phyloP scores from a whole-genome alignment of 1,140 invertebrate species.

The Hypothenemus hampei region DNA sequence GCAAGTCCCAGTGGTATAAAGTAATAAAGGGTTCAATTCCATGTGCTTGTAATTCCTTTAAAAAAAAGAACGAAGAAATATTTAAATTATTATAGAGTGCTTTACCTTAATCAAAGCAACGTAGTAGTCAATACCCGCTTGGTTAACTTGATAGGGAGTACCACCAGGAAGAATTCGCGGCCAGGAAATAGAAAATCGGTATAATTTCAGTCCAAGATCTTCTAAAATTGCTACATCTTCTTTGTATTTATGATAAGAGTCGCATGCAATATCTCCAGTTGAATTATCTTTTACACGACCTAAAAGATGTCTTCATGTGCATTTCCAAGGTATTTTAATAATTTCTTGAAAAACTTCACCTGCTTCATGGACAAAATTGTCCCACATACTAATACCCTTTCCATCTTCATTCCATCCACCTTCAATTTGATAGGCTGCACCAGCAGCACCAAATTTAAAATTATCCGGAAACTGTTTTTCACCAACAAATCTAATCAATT shows the following conservation, averaged over 20 bases:
- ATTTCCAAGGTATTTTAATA: not conserved
- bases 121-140: constrained; percentile 50
- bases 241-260: constrained; percentile 56
- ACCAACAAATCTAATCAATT: too few species aligned
- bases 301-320: not conserved
- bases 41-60: constrained; percentile 45
- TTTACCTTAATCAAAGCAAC: constrained; percentile 46
- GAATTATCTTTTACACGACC: not conserved
- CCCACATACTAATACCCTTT: not conserved
- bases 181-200: constrained; percentile 61
- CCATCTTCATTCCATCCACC: constrained; percentile 21
- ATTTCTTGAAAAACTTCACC: not conserved
- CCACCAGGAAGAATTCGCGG: constrained; percentile 41
- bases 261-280: constrained; percentile 52
- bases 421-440: constrained; percentile 8
- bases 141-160: constrained; percentile 14
- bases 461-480: constrained; percentile 48
- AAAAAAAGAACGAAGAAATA: not conserved
- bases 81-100: not conserved
- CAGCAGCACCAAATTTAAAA: constrained; percentile 43
- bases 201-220: constrained; percentile 48
- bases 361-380: constrained; percentile 1
- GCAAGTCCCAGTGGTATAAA: constrained; percentile 46
- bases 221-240: constrained; percentile 52
- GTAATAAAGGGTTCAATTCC: constrained; percentile 52